phyloP scores from a whole-genome alignment of 1,140 invertebrate genomes.

The Ganaspis sp. region DNA sequence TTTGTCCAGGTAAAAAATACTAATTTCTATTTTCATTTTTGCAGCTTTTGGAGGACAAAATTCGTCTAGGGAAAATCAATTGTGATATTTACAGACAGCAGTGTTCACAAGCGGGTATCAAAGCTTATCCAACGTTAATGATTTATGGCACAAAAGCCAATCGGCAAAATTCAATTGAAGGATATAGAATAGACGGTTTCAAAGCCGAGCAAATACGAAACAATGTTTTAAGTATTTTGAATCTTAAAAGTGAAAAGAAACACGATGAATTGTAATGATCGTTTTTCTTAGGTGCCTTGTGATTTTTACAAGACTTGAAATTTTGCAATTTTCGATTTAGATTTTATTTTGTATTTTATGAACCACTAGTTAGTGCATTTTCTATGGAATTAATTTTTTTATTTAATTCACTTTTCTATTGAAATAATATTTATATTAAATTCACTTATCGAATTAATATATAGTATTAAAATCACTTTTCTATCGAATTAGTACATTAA shows the following conservation, averaged over 20 bases:
- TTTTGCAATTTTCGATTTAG: no score
- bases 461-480: no score
- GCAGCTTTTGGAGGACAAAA: conserved; percentile 76
- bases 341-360: no score
- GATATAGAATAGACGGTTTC: conserved; percentile 43
- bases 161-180: conserved; percentile 42
- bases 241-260: background rate
- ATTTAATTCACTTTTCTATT: no score
- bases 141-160: conserved; percentile 57
- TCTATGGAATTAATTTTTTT: no score
- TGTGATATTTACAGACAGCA: conserved; percentile 75
- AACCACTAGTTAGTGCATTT: no score
- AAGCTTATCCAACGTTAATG: conserved; percentile 77
- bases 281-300: conserved; percentile 43
- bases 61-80: conserved; percentile 78
- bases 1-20: no score
- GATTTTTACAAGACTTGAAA: no score
- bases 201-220: conserved; percentile 52
- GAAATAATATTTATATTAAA: no score
- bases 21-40: conserved; percentile 37
- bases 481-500: no score
- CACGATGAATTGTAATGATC: conserved; percentile 55
- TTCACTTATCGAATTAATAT: no score
- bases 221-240: conserved; percentile 45
- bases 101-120: conserved; percentile 75